These are phyloP conservation scores for Eupsilia transversa DNA, from an alignment of 2,888 invertebrate genomes.

Conservation along the genomic window DNA sequence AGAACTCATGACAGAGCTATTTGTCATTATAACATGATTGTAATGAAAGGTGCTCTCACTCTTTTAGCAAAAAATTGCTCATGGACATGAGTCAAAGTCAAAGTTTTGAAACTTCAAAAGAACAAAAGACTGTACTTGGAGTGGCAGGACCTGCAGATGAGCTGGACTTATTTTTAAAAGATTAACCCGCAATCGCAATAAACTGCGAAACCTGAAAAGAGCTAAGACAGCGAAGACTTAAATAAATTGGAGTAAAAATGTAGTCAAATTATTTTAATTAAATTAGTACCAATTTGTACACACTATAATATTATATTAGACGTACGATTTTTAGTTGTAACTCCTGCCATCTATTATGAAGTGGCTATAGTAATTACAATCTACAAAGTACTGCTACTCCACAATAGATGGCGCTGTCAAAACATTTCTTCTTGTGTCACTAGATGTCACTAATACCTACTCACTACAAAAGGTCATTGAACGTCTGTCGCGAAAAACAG, in stretches of 20 bases:
- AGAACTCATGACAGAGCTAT: background rate
- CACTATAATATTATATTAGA: background rate
- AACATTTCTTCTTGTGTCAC: background rate
- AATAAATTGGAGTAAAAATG: background rate
- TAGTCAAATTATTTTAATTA: background rate
- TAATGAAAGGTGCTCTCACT: background rate
- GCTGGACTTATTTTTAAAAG: background rate
- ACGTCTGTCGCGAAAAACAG: slow-evolving; percentile 29
- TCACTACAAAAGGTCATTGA: slow-evolving; percentile 44
- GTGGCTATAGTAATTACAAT: slow-evolving; percentile 46
- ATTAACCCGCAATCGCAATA: background rate
- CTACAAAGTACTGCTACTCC: slow-evolving; percentile 21
- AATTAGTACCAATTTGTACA: background rate
- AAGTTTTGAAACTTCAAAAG: no score
- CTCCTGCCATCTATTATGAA: slow-evolving; percentile 70
- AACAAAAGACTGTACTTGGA: no score
- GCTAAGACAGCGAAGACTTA: no score
- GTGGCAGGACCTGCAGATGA: background rate
- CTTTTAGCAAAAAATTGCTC: background rate
- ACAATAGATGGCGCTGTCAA: slow-evolving; percentile 59
- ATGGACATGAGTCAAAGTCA: background rate
- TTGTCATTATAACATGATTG: background rate
- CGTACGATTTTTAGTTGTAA: background rate
- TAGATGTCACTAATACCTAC: slow-evolving; percentile 69
- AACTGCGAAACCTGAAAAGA: background rate